These are phyloP conservation scores for Pempheris klunzingeri DNA, from an alignment of 2,797 vertebrate genomes.

Conservation along the genomic window DNA sequence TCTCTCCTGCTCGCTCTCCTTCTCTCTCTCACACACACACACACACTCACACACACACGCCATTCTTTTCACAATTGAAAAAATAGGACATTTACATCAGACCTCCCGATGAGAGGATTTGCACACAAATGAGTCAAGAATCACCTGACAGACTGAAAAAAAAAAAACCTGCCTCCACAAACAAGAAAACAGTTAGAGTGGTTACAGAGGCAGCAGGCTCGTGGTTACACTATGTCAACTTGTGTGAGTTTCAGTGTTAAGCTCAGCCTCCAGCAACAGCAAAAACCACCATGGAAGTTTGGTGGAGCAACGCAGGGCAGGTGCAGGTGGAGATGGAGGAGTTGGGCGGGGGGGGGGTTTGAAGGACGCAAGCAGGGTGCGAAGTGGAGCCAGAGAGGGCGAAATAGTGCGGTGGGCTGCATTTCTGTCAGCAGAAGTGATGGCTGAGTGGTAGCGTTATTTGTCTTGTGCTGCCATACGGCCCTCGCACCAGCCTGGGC, in stretches of 20 bases:
- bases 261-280: conserved; percentile 57
- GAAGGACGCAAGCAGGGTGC: conserved; percentile 81
- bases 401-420: conserved; percentile 88
- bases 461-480: conserved; percentile 89
- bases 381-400: conserved; percentile 84
- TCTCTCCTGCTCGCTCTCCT: conserved; percentile 40
- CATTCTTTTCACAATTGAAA: conserved; percentile 47
- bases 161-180: conserved; percentile 46
- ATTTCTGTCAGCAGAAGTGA: conserved; percentile 91
- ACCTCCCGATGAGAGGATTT: conserved; percentile 61
- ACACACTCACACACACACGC: conserved; percentile 10
- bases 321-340: conserved; percentile 73
- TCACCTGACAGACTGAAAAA: conserved; percentile 50
- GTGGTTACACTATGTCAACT: conserved; percentile 44
- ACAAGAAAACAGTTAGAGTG: conserved; percentile 43
- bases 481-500: conserved; percentile 84
- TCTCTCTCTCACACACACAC: conserved; percentile 25
- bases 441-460: conserved; percentile 88
- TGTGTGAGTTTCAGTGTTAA: conserved; percentile 45
- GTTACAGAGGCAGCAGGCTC: conserved; percentile 46
- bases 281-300: conserved; percentile 66
- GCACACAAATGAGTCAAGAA: conserved; percentile 53
- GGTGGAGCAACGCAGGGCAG: conserved; percentile 70
- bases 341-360: conserved; percentile 46
- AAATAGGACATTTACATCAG: conserved; percentile 71